Conservation (phyloP, 2,888 invertebrate genomes). For the Loripinus fragilis region DNA sequence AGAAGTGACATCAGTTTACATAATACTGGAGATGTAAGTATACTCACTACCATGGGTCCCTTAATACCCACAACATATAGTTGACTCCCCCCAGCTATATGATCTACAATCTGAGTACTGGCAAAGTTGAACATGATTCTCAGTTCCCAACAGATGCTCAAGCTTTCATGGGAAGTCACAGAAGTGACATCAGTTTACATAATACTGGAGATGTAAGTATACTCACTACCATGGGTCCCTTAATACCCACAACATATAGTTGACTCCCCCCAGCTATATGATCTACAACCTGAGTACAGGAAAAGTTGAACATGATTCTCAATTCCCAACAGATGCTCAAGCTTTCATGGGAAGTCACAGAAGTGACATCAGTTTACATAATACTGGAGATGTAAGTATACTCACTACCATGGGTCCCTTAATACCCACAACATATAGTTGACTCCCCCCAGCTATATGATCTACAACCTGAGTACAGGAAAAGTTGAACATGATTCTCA, state of each 20-base stretch:
- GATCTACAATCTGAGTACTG: constrained; percentile 94
- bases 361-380: constrained; percentile 88
- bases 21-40: constrained; percentile 92
- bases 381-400: constrained; percentile 92
- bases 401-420: too few species aligned
- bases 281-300: constrained; percentile 96
- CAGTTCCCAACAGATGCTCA: constrained; percentile 95
- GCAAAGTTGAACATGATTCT: constrained; percentile 95
- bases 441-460: constrained; percentile 95
- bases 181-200: constrained; percentile 88
- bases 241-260: too few species aligned
- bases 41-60: too few species aligned
- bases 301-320: constrained; percentile 94
- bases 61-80: too few species aligned
- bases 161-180: constrained; percentile 93
- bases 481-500: constrained; percentile 95
- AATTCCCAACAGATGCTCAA: constrained; percentile 95
- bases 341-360: constrained; percentile 94
- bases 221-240: too few species aligned
- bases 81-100: too few species aligned
- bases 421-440: too few species aligned
- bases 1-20: constrained; percentile 89
- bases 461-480: constrained; percentile 95
- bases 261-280: too few species aligned
- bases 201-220: constrained; percentile 92